Base-by-base conservation (phyloP, 2,888 invertebrate species). In the Tachina grossa region DNA sequence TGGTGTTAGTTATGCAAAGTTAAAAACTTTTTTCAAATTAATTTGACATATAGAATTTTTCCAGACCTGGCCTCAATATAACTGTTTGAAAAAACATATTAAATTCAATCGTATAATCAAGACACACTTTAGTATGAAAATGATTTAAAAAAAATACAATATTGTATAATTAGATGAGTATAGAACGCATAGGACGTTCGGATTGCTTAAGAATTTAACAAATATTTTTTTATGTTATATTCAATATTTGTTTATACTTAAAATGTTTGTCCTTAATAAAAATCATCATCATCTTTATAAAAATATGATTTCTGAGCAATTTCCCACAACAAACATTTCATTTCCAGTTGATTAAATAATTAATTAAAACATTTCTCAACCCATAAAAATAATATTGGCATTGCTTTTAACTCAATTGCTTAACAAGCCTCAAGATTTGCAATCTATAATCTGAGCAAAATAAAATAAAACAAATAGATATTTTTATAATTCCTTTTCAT, bases 401-500 rank as follows among this genome's bases (percentile, higher is more conserved):
- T 43, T n/a, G 51, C 47, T 78, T 53, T 69, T 51, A 53, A 16
- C 49, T 53, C 47, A 79, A 71, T 71, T 63, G 63, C 16, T 39
- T 55, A 14, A 63, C 19, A 45, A 59, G 31, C 22, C 19, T 10
- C 47, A 47, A 61, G 49, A 49, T 4, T 74, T 49, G 41, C n/a
- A 49, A 66, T 49, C 14, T 39, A n/a, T 55, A 65, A 65, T 76
- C 65, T 49, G 43, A 49, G 8, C 2, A 1, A 45, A 16, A 11
- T 5, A n/a, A 41, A 14, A 61, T 41, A 22, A 39, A 10, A 13
- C 61, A 51, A n/a, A 14, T 22, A 19, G n/a, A 51, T 72, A 39
- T 31, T 43, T 61, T n/a, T 11, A 41, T 69, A 19, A 59, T 59
- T 41, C 16, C 59, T 49, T 61, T 45, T 39, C 39, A 47, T 45